phyloP scores from a whole-genome alignment of 2,888 invertebrate species.

The Leptopilina syphax region DNA sequence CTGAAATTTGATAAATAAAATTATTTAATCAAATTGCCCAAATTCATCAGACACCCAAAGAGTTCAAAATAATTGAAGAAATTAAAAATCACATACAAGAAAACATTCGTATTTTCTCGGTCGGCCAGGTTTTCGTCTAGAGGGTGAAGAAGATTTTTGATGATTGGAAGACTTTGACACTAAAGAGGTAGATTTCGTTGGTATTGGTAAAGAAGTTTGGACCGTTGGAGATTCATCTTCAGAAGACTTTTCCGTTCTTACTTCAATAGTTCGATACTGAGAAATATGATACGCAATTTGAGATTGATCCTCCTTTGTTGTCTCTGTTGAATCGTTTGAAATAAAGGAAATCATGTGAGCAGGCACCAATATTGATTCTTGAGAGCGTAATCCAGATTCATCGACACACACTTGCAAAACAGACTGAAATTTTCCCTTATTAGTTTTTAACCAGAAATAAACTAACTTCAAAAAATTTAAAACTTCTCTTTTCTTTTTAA shows the following conservation, averaged over 20 bases:
- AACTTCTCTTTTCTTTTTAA: not conserved
- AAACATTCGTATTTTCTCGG: constrained; percentile 61
- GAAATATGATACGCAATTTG: constrained; percentile 4
- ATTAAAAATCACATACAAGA: not conserved
- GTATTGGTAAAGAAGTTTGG: not conserved
- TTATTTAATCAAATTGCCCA: not conserved
- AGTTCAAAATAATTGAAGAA: too few relatives aligned
- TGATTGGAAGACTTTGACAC: constrained; percentile 18
- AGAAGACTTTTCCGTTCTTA: not conserved
- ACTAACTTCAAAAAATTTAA: too few relatives aligned
- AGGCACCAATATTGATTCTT: constrained; percentile 53
- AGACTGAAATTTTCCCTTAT: constrained; percentile 57
- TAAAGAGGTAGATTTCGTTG: not conserved
- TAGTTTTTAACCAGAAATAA: not conserved
- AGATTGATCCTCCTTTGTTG: constrained; percentile 26
- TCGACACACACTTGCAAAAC: constrained; percentile 62
- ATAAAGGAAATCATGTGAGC: constrained; percentile 51
- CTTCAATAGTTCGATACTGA: constrained; percentile 26
- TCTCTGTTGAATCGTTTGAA: constrained; percentile 42
- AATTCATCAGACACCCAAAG: too few relatives aligned
- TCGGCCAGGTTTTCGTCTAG: constrained; percentile 61
- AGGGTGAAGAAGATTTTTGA: constrained; percentile 19
- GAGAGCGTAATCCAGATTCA: constrained; percentile 46
- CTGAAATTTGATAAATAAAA: constrained; percentile 33
- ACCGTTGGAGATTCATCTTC: constrained; percentile 9